These are phyloP conservation scores for Esox niger DNA, from an alignment of 2,113 vertebrate species.

Conservation along the genomic window DNA sequence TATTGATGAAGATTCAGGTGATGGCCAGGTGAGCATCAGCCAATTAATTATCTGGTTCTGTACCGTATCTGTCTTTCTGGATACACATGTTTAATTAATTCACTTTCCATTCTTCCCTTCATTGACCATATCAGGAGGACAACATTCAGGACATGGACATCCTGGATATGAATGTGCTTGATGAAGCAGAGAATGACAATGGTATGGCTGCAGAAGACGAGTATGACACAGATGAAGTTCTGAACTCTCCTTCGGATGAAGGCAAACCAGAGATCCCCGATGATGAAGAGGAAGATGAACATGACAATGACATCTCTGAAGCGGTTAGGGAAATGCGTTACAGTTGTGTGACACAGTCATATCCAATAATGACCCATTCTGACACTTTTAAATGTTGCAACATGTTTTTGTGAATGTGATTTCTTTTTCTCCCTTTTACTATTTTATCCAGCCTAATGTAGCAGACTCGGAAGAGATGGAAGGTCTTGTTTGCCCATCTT, in stretches of 20 bases:
- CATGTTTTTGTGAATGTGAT: too few relatives aligned
- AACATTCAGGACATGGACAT: conserved; percentile 84
- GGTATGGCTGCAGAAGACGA: conserved; percentile 74
- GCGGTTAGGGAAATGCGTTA: conserved; percentile 56
- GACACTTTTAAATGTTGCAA: too few relatives aligned
- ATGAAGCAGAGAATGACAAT: conserved; percentile 82
- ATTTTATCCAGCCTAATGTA: background rate
- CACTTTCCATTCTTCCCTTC: background rate
- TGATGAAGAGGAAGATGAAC: conserved; percentile 58
- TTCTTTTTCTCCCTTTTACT: too few relatives aligned
- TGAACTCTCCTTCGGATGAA: conserved; percentile 56
- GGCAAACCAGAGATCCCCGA: conserved; percentile 64
- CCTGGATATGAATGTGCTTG: conserved; percentile 84
- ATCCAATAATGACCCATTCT: background rate
- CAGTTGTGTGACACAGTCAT: background rate
- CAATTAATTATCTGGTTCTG: background rate
- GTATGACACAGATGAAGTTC: conserved; percentile 67
- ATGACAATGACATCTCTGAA: conserved; percentile 22
- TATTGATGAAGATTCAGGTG: conserved; percentile 85
- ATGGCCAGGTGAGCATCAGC: conserved; percentile 77
- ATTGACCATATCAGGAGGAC: conserved; percentile 45
- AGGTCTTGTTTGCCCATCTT: conserved; percentile 19
- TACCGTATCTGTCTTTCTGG: background rate
- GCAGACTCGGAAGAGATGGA: conserved; percentile 35
- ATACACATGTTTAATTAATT: background rate